phyloP scores from a whole-genome alignment of 2,113 vertebrate genomes.

The Mystacornis crossleyi region DNA sequence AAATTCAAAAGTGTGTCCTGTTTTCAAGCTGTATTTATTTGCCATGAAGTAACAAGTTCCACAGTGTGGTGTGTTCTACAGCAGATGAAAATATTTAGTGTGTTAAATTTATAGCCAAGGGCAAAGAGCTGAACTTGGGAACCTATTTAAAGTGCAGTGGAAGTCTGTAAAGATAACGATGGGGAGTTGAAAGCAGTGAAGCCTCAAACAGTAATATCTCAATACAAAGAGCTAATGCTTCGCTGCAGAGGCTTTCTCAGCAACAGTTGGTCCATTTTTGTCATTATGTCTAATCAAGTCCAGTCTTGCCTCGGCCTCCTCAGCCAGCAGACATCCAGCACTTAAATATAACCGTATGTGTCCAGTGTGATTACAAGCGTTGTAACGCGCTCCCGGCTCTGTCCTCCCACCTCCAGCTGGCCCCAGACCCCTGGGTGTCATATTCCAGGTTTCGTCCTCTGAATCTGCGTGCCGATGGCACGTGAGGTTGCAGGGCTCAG shows the following conservation, averaged over 20 bases:
- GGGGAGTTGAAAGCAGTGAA: conserved; percentile 57
- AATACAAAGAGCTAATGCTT: conserved; percentile 45
- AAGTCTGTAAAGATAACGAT: conserved; percentile 67
- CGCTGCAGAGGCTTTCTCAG: conserved; percentile 48
- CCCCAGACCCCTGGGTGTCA: neutral
- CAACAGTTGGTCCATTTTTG: conserved; percentile 68
- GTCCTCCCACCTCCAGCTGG: conserved; percentile 50
- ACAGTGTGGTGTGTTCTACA: neutral
- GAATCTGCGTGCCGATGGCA: rapidly evolving
- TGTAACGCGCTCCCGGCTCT: neutral
- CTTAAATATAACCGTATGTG: conserved; percentile 69
- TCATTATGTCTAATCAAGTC: conserved; percentile 68
- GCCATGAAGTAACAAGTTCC: conserved; percentile 20
- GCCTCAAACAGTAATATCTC: conserved; percentile 55
- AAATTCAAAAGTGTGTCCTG: neutral
- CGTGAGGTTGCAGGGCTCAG: neutral
- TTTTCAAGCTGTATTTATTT: conserved; percentile 13
- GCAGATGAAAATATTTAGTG: conserved; percentile 67
- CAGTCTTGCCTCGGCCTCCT: conserved; percentile 62
- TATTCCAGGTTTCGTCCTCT: conserved; percentile 42
- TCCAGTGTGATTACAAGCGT: neutral
- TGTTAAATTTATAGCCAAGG: conserved; percentile 51
- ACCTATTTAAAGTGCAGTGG: conserved; percentile 62
- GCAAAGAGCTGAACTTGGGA: conserved; percentile 64
- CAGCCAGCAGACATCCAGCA: conserved; percentile 55